Evolutionary conservation across 2,113 vertebrate genomes (phyloP).

Genomic region (Probosciger aterrimus): DNA sequence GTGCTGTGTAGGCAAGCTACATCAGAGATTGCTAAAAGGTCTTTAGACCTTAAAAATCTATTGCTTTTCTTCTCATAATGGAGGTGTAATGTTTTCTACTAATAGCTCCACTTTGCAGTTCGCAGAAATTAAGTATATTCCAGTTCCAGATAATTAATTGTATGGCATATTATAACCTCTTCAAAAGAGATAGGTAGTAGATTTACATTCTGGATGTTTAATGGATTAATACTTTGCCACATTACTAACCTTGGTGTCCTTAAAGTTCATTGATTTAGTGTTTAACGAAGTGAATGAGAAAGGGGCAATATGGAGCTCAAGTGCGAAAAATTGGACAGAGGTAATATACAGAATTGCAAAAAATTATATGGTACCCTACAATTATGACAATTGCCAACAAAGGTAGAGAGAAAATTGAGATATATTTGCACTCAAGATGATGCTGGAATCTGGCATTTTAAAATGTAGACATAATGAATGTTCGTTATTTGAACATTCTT

Average conservation of each 20-base stretch:
- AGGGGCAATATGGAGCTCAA: neutral
- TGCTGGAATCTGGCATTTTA: neutral
- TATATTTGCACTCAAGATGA: neutral
- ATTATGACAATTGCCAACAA: neutral
- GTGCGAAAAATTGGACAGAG: neutral
- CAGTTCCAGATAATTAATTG: conserved; percentile 24
- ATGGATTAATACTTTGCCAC: conserved; percentile 26
- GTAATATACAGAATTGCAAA: neutral
- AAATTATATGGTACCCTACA: neutral
- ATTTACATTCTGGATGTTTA: conserved; percentile 10
- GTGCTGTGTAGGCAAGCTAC: neutral
- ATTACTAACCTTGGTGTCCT: neutral
- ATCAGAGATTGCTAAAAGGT: neutral
- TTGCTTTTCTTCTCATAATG: neutral
- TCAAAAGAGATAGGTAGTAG: neutral
- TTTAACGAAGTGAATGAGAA: conserved; percentile 8
- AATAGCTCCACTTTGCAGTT: neutral
- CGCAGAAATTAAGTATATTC: conserved; percentile 6
- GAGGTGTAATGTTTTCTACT: conserved; percentile 7
- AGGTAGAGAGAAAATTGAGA: neutral
- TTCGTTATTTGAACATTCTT: neutral
- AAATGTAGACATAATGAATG: neutral
- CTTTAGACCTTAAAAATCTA: neutral
- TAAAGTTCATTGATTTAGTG: conserved; percentile 32
- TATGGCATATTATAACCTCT: neutral